Conservation (phyloP, 2,113 vertebrate species). For the Perca fluviatilis region DNA sequence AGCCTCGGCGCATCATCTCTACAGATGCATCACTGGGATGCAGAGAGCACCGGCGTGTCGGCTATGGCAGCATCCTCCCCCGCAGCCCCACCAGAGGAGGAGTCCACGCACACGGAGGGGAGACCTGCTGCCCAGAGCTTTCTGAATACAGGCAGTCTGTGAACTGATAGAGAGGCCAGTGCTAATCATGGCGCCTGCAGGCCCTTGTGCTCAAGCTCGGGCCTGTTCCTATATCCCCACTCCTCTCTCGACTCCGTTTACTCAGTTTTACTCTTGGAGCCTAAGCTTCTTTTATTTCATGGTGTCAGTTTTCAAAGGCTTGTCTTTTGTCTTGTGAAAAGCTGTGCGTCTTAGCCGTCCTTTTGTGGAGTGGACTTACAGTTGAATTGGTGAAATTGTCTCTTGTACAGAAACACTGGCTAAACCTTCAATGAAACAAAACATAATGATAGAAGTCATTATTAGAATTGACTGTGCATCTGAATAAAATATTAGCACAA, state of each 20-base stretch:
- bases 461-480: constrained; percentile 38
- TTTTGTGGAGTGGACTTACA: constrained; percentile 70
- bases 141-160: constrained; percentile 61
- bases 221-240: constrained; percentile 51
- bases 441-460: constrained; percentile 48
- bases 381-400: constrained; percentile 66
- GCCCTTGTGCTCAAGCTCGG: constrained; percentile 46
- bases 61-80: constrained; percentile 50
- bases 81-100: constrained; percentile 51
- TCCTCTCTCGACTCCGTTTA: constrained; percentile 42
- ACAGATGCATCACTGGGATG: constrained; percentile 50
- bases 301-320: constrained; percentile 82
- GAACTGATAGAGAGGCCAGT: constrained; percentile 68
- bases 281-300: constrained; percentile 81
- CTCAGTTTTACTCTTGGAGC: constrained; percentile 59
- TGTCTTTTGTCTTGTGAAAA: constrained; percentile 76
- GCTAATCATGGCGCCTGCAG: constrained; percentile 74
- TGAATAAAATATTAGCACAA: constrained; percentile 8
- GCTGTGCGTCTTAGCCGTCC: constrained; percentile 65
- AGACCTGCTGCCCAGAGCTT: constrained; percentile 62
- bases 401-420: constrained; percentile 56
- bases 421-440: constrained; percentile 60
- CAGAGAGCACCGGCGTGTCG: constrained; percentile 33
- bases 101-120: constrained; percentile 43
- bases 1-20: constrained; percentile 55